Evolutionary conservation across 2,113 vertebrate genomes (phyloP).

Genomic region (Phalacrocorax brasilianus): DNA sequence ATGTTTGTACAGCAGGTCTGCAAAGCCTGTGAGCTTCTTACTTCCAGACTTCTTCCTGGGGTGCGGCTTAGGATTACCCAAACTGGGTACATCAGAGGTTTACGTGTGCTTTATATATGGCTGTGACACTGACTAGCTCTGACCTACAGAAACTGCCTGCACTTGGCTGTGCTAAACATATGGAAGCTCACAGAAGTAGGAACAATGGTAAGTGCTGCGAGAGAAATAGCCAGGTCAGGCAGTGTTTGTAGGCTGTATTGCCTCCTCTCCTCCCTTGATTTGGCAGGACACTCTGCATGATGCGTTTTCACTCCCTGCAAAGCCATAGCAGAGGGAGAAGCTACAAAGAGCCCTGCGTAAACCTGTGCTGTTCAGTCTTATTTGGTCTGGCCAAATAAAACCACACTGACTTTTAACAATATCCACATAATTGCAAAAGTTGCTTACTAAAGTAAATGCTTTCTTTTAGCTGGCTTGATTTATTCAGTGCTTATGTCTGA

Average conservation of each 20-base stretch:
- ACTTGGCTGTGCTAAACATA: neutral
- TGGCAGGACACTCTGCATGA: neutral
- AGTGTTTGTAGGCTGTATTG: neutral
- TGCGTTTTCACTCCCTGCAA: neutral
- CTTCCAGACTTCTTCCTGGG: neutral
- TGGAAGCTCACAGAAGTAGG: neutral
- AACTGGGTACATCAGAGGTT: neutral
- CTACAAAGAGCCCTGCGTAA: neutral
- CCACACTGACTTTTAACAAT: neutral
- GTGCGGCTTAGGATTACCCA: neutral
- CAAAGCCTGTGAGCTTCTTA: neutral
- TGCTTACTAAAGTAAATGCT: neutral
- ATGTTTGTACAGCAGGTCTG: neutral
- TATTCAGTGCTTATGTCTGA: neutral
- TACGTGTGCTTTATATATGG: fast-evolving
- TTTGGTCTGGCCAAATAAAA: neutral
- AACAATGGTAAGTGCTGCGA: neutral
- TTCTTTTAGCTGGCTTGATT: neutral
- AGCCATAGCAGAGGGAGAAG: neutral
- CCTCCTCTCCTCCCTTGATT: neutral
- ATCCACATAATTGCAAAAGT: neutral
- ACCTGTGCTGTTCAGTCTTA: neutral
- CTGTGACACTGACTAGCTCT: neutral
- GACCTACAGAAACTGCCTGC: neutral
- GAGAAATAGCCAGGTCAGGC: neutral